A percentile compares a stretch with the other conserved stretches of the same genome.
Conservation (phyloP, 2,113 vertebrate genomes). For the Malaclemys terrapin region DNA sequence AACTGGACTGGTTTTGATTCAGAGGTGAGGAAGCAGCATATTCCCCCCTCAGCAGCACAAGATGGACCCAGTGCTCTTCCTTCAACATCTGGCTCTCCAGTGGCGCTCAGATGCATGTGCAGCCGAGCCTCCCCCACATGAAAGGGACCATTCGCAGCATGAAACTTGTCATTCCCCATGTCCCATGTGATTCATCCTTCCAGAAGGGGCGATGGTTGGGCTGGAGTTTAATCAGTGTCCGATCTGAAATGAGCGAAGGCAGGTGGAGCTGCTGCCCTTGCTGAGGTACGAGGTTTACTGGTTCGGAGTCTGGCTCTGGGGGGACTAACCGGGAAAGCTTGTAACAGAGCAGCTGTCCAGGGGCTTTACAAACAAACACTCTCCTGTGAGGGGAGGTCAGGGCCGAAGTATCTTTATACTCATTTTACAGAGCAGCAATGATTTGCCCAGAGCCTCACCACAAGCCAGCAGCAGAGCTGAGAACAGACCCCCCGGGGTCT, state of each 20-base stretch:
- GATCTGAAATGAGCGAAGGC: slow-evolving; percentile 52
- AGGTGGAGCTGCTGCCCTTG: slow-evolving; percentile 42
- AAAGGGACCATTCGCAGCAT: slow-evolving; percentile 58
- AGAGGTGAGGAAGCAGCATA: slow-evolving; percentile 17
- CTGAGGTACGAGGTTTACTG: too few species aligned
- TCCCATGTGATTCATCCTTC: slow-evolving; percentile 43
- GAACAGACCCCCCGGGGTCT: too few species aligned
- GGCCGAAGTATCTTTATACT: too few species aligned
- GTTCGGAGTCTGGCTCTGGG: background rate
- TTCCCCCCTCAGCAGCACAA: background rate
- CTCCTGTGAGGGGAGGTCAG: too few species aligned
- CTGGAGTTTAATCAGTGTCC: slow-evolving; percentile 69
- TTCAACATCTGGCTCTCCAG: slow-evolving; percentile 4
- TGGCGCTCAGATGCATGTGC: background rate
- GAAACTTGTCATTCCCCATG: slow-evolving; percentile 57
- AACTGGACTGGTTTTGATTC: slow-evolving; percentile 26
- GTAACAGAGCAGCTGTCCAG: too few species aligned
- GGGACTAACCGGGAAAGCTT: rapidly evolving
- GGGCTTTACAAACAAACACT: too few species aligned
- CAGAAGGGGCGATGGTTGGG: slow-evolving; percentile 62
- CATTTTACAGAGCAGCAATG: too few species aligned
- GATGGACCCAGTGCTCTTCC: background rate
- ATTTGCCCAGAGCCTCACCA: too few species aligned
- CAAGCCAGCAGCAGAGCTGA: too few species aligned
- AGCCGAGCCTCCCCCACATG: slow-evolving; percentile 40